Base-by-base conservation (phyloP, 35 echinoderm and acorn worm genomes). In the Acanthaster planci region DNA sequence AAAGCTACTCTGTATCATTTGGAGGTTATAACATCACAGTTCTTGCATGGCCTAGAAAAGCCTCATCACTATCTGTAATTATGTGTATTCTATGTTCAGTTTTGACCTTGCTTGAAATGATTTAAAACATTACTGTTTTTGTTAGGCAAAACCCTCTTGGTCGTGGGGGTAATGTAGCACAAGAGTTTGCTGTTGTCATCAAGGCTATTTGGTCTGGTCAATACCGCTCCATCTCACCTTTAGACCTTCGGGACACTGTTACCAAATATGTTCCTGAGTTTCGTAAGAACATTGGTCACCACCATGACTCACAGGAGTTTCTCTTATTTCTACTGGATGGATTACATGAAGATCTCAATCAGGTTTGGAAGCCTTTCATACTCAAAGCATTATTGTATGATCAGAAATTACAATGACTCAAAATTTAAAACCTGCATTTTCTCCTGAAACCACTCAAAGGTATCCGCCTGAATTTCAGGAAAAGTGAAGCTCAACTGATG, bases 281-380 rank as follows among this genome's bases (percentile, higher is more conserved):
- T 86, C 86, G 83, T 9, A 84, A 89, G 89, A 88, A 97, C 40
- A 84, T 90, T 30, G 92, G 92, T 51, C 91, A 99, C 54, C 96
- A 99, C 76, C 96, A 99, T 78, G 96, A 99, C 78, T 99, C 96
- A 8, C 96, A 99, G 75, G 96, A 99, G 55, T 99, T 94, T 81
- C 89, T 99, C 17, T 39, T 99, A 40, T 99, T 94, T 77, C 80
- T 99, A 32, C 72, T 99, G 85, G 96, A 99, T 84, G 96, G 96
- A 52, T 83, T 99, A 38, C 96, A 99, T 99, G 96, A 99, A 85
- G 96, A 99, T 77, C 55, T 99, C 5, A 99, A 99, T 87, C 54
- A 93, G 86, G 96, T 99, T 83, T 55, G 76, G 34, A 40, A 79
- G 76, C n/a, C n/a, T n/a, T n/a, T n/a, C n/a, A n/a, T n/a, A n/a